Percentiles rank a stretch among this genome's conserved stretches.
phyloP scores from a whole-genome alignment of 2,797 vertebrate species.

The Lutjanus campechanus region DNA sequence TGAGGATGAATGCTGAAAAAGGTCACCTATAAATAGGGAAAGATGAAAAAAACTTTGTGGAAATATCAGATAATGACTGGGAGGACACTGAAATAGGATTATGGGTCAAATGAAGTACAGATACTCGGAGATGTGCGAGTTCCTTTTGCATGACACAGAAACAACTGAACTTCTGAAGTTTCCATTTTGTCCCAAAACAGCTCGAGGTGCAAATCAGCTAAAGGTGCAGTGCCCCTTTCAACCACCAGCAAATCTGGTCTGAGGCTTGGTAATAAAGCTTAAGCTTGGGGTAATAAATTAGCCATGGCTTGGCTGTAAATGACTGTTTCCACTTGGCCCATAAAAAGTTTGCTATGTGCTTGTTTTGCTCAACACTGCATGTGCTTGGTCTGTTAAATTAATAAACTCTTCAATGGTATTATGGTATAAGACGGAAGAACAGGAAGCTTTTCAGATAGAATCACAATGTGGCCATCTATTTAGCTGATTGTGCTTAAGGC shows the following conservation, averaged over 20 bases:
- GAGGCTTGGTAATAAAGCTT: constrained; percentile 71
- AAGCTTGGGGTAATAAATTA: constrained; percentile 80
- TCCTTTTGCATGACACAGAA: constrained; percentile 69
- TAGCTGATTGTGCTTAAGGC: constrained; percentile 49
- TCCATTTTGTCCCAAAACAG: constrained; percentile 66
- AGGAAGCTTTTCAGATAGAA: constrained; percentile 76
- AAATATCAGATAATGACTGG: constrained; percentile 83
- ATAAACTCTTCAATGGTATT: constrained; percentile 78
- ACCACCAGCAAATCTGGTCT: constrained; percentile 71
- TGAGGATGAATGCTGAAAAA: constrained; percentile 73
- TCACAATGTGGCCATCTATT: constrained; percentile 60
- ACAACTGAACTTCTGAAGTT: constrained; percentile 58
- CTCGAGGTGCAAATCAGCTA: constrained; percentile 70
- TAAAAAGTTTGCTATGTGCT: constrained; percentile 83
- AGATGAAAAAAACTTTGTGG: constrained; percentile 71
- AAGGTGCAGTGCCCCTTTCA: constrained; percentile 74
- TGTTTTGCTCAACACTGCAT: constrained; percentile 83
- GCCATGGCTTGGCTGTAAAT: constrained; percentile 82
- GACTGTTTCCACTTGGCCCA: constrained; percentile 84
- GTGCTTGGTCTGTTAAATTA: constrained; percentile 82
- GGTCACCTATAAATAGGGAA: constrained; percentile 84
- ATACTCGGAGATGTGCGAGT: constrained; percentile 74
- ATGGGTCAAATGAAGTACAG: constrained; percentile 79
- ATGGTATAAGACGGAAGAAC: constrained; percentile 63
- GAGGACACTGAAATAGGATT: constrained; percentile 79